Conservation (phyloP, 2,888 invertebrate species). For the Calliphora vomitoria region DNA sequence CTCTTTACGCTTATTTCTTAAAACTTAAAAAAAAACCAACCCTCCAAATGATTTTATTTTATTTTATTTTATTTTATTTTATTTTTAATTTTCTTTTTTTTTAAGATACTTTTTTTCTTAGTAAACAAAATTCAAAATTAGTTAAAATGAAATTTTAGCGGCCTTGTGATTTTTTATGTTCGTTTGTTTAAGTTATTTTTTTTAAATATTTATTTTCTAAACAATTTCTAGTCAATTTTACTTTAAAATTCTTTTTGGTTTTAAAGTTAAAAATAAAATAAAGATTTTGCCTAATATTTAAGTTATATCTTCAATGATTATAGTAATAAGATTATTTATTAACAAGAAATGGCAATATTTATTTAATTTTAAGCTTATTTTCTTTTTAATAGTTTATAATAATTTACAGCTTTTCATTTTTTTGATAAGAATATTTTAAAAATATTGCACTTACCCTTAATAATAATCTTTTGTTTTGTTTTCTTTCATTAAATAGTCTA, state of each 20-base stretch:
- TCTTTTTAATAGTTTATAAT: background rate
- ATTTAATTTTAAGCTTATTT: slow-evolving; percentile 24
- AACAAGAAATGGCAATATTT: slow-evolving; percentile 49
- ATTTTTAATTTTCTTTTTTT: background rate
- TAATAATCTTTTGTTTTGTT: too few species aligned
- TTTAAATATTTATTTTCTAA: background rate
- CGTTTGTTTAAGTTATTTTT: slow-evolving; percentile 42
- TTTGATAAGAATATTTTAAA: too few species aligned
- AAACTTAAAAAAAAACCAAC: slow-evolving; percentile 23
- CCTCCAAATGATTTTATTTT: slow-evolving; percentile 52
- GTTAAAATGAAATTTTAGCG: slow-evolving; percentile 73
- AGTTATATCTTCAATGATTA: background rate
- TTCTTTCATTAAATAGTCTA: background rate
- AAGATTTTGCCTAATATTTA: slow-evolving; percentile 24
- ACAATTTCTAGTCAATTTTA: slow-evolving; percentile 72
- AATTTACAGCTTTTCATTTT: too few species aligned
- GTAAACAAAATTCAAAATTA: slow-evolving; percentile 62
- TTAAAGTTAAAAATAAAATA: slow-evolving; percentile 9
- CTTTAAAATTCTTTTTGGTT: slow-evolving; percentile 36
- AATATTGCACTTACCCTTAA: too few species aligned
- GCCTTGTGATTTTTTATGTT: slow-evolving; percentile 71
- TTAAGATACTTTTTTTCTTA: too few species aligned
- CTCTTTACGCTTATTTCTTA: slow-evolving; percentile 61
- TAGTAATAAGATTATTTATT: background rate
- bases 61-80: slow-evolving; percentile 3